These are phyloP conservation scores for Hyles lineata DNA, from an alignment of 2,888 invertebrate species.

Conservation along the genomic window DNA sequence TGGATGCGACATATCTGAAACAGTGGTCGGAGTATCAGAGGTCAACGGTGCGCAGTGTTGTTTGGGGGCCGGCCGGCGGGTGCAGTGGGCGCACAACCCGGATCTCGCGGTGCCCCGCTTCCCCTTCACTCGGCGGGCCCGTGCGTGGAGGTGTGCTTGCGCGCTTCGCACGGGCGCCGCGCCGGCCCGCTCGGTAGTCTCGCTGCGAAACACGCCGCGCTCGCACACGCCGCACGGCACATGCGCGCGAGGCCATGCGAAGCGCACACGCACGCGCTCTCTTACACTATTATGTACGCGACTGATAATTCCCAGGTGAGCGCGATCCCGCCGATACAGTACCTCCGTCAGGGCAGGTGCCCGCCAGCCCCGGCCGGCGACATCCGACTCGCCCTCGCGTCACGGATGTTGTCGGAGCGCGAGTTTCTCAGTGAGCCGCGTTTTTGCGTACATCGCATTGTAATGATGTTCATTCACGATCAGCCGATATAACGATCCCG, in stretches of 20 bases:
- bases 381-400: conserved; percentile 44
- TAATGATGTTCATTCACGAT: conserved; percentile 76
- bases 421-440: conserved; percentile 57
- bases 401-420: conserved; percentile 47
- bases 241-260: conserved; percentile 67
- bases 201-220: conserved; percentile 74
- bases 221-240: conserved; percentile 69
- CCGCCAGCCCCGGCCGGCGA: conserved; percentile 37
- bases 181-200: conserved; percentile 65
- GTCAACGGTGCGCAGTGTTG: conserved; percentile 63
- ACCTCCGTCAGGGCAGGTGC: conserved; percentile 49
- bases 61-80: conserved; percentile 74
- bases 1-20: conserved; percentile 50
- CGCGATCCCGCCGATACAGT: conserved; percentile 55
- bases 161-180: conserved; percentile 54
- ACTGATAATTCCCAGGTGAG: conserved; percentile 82
- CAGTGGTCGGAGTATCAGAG: conserved; percentile 63
- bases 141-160: conserved; percentile 70
- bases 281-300: conserved; percentile 80
- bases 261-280: conserved; percentile 63
- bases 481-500: conserved; percentile 78
- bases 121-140: conserved; percentile 80
- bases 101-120: conserved; percentile 81
- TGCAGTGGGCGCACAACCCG: conserved; percentile 83
- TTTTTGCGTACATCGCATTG: conserved; percentile 63